These are phyloP conservation scores for Calosoma granatense DNA, from an alignment of 1,140 invertebrate species.

Conservation along the genomic window DNA sequence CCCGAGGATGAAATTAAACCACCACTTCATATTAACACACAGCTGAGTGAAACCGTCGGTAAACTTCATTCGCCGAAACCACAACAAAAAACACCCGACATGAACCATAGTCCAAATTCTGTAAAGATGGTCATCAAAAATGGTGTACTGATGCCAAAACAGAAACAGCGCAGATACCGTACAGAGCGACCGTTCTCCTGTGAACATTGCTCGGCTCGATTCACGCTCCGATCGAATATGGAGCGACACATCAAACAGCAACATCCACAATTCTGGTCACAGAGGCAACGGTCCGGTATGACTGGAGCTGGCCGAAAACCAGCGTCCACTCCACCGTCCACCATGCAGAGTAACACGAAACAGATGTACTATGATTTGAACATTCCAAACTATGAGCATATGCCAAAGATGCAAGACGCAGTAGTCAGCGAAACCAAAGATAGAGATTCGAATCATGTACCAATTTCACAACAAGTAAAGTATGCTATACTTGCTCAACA, in stretches of 20 bases:
- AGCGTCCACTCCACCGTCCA: constrained; percentile 16
- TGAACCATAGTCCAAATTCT: constrained; percentile 43
- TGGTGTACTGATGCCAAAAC: constrained; percentile 77
- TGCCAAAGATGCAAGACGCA: not conserved
- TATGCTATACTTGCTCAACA: constrained; percentile 68
- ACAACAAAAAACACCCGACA: constrained; percentile 23
- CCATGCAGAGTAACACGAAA: constrained; percentile 15
- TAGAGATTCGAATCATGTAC: constrained; percentile 25
- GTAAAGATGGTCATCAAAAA: constrained; percentile 86
- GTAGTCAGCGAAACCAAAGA: constrained; percentile 19
- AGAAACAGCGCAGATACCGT: constrained; percentile 79
- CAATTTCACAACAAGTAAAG: constrained; percentile 64
- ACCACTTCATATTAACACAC: constrained; percentile 21
- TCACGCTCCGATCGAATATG: no score
- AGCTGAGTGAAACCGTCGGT: constrained; percentile 18
- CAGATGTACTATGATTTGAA: constrained; percentile 23
- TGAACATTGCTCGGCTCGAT: constrained; percentile 77
- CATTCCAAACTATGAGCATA: constrained; percentile 25
- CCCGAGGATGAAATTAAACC: constrained; percentile 25
- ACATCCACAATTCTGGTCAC: constrained; percentile 79
- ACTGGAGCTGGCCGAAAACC: constrained; percentile 40
- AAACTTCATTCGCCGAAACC: constrained; percentile 26
- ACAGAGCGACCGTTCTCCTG: constrained; percentile 86
- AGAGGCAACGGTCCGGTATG: constrained; percentile 49
- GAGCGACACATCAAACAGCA: constrained; percentile 89